phyloP scores from a whole-genome alignment of 2,113 vertebrate species.

The Peromyscus maniculatus region DNA sequence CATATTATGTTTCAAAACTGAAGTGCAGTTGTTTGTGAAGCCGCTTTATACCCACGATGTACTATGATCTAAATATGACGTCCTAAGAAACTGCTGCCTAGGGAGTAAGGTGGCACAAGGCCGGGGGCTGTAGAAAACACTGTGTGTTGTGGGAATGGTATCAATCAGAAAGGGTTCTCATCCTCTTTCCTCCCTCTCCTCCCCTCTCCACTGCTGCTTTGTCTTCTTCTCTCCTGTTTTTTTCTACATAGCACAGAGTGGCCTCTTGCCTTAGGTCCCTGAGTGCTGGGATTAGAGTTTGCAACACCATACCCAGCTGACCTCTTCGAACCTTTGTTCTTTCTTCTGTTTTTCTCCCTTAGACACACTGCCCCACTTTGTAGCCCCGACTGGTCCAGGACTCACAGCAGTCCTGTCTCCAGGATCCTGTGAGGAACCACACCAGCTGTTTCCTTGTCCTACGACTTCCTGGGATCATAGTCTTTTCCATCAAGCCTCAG shows the following conservation, averaged over 20 bases:
- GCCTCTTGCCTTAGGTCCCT: neutral
- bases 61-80: neutral
- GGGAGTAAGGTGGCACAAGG: neutral
- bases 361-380: neutral
- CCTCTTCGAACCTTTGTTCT: neutral
- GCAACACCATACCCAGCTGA: neutral
- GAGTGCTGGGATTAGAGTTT: neutral
- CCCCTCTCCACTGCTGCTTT: neutral
- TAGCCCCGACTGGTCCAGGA: neutral
- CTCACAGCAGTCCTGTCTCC: neutral
- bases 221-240: neutral
- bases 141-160: neutral
- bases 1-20: neutral
- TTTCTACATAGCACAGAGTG: neutral
- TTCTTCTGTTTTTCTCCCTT: neutral
- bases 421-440: neutral
- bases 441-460: neutral
- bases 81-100: neutral
- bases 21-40: constrained; percentile 55
- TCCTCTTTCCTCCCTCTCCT: no score
- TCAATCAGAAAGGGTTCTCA: neutral
- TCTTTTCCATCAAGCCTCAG: neutral
- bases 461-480: neutral
- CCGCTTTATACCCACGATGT: neutral
- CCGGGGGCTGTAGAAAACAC: neutral